phyloP scores from a whole-genome alignment of 2,113 vertebrate species.

The Chloropsis cyanopogon region DNA sequence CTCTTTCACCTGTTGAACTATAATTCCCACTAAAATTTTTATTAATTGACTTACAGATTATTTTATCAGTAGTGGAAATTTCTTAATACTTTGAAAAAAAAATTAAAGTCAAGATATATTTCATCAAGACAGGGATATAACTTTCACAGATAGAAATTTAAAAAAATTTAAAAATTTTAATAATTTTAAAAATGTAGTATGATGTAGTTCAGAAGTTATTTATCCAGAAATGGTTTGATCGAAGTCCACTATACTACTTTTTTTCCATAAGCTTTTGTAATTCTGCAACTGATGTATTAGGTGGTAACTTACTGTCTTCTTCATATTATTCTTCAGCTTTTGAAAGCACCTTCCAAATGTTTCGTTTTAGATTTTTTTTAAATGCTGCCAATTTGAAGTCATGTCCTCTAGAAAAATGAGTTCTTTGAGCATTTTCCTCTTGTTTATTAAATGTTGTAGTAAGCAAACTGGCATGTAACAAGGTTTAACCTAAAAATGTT shows the following conservation, averaged over 20 bases:
- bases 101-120: neutral
- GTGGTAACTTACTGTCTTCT: neutral
- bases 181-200: neutral
- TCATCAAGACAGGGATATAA: neutral
- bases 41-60: neutral
- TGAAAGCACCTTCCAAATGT: neutral
- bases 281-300: neutral
- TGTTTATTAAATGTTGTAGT: neutral
- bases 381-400: neutral
- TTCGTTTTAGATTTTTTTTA: neutral
- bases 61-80: neutral
- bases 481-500: neutral
- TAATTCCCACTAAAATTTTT: neutral
- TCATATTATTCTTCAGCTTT: neutral
- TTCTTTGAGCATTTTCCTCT: neutral
- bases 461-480: neutral
- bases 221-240: neutral
- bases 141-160: neutral
- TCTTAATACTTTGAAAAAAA: neutral
- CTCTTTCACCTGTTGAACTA: neutral
- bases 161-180: neutral
- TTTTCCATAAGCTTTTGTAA: neutral
- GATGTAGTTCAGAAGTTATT: neutral
- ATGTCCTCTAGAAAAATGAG: neutral
- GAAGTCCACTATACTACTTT: neutral